Conservation (phyloP, 2,797 vertebrate genomes). For the Otus scops region DNA sequence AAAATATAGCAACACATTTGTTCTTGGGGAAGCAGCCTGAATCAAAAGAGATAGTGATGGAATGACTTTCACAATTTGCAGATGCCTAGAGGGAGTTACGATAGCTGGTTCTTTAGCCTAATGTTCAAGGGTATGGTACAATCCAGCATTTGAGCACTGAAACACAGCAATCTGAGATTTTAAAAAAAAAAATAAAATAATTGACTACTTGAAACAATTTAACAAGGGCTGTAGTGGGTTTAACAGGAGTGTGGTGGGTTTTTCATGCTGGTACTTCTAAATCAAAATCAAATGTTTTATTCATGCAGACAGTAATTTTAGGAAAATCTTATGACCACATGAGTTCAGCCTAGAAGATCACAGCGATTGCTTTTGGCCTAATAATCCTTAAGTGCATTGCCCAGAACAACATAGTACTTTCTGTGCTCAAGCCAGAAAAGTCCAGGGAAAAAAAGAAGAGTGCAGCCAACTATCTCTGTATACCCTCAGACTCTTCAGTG, state of each 20-base stretch:
- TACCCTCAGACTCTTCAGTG: fast-evolving
- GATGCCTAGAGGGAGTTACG: neutral
- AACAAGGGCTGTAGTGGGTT: neutral
- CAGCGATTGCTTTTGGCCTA: neutral
- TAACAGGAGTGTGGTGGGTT: neutral
- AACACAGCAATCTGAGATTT: neutral
- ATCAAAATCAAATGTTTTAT: neutral
- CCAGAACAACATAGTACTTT: neutral
- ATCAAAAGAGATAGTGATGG: neutral
- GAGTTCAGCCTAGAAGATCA: neutral
- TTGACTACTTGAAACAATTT: neutral
- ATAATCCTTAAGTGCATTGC: neutral
- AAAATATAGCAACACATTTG: neutral
- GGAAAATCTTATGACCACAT: neutral
- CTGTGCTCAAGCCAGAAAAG: neutral
- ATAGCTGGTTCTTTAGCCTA: neutral
- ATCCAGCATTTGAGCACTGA: neutral
- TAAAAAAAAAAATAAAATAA: neutral
- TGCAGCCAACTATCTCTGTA: neutral
- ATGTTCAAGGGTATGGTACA: neutral
- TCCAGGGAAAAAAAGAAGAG: neutral
- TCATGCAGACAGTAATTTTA: neutral
- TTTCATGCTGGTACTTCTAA: neutral
- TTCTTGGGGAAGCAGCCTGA: neutral
- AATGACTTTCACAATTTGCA: slow-evolving; percentile 6